Percentiles rank a stretch among this genome's conserved stretches.
phyloP scores from a whole-genome alignment of 2,888 invertebrate genomes.

The Lasius fuliginosus region DNA sequence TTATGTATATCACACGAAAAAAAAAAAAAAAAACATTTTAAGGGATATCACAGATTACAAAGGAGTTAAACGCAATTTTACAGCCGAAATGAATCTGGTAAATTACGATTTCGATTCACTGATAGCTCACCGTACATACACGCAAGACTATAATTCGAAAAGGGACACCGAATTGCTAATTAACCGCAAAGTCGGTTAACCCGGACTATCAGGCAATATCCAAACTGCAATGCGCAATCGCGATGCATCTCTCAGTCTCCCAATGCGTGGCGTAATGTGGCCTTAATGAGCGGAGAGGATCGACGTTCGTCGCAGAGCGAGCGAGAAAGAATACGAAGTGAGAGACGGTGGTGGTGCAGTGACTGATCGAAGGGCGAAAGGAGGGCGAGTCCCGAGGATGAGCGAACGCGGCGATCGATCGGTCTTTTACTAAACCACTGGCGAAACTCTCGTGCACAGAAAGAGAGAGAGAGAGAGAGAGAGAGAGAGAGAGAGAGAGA shows the following conservation, averaged over 20 bases:
- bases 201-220: neutral
- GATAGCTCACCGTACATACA: neutral
- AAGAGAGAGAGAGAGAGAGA: neutral
- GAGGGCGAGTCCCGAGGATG: slow-evolving; percentile 64
- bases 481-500: slow-evolving; percentile 38
- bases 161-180: slow-evolving; percentile 40
- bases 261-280: neutral
- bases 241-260: slow-evolving; percentile 25
- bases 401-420: slow-evolving; percentile 80
- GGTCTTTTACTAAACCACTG: slow-evolving; percentile 76
- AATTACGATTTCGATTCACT: neutral
- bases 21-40: neutral
- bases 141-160: slow-evolving; percentile 48
- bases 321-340: slow-evolving; percentile 56
- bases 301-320: slow-evolving; percentile 16
- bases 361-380: slow-evolving; percentile 49
- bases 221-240: slow-evolving; percentile 43
- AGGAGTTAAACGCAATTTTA: neutral
- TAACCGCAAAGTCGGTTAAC: slow-evolving; percentile 28
- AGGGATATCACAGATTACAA: neutral
- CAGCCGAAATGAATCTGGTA: neutral
- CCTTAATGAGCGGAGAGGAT: slow-evolving; percentile 17
- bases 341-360: slow-evolving; percentile 51
- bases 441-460: slow-evolving; percentile 69
- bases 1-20: neutral